phyloP scores from a whole-genome alignment of 2,797 vertebrate genomes.

The Labeo calbasu region DNA sequence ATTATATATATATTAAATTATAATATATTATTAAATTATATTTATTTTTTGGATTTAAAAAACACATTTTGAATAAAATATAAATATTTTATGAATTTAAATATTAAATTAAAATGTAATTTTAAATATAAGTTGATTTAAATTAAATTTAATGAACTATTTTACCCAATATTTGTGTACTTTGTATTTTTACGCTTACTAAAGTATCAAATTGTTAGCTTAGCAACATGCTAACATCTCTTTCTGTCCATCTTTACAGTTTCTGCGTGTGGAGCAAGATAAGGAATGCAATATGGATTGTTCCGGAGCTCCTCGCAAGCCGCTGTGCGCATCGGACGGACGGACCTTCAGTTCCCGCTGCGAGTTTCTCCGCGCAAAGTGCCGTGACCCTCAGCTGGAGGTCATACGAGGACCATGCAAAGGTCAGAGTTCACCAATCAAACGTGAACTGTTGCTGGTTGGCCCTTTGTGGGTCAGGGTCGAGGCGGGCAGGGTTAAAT shows the following conservation, averaged over 20 bases:
- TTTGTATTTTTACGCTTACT: not conserved
- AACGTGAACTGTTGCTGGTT: conserved; percentile 65
- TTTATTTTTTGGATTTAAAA: not conserved
- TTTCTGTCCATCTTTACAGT: conserved; percentile 73
- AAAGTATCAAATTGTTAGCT: not conserved
- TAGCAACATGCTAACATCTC: not conserved
- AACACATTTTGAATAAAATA: not conserved
- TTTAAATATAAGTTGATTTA: not conserved
- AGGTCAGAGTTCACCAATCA: conserved; percentile 86
- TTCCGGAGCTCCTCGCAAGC: conserved; percentile 83
- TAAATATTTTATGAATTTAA: not conserved
- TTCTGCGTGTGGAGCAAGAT: conserved; percentile 95
- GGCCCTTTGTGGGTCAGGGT: conserved; percentile 63
- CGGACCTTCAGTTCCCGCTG: conserved; percentile 94
- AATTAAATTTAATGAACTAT: not conserved
- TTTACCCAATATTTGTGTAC: not conserved
- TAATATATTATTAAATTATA: no score
- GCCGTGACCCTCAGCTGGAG: conserved; percentile 94
- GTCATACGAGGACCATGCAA: conserved; percentile 92
- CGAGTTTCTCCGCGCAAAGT: conserved; percentile 95
- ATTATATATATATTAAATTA: no score
- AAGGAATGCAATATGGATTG: conserved; percentile 94
- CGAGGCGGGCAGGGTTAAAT: conserved; percentile 70
- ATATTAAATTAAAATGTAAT: not conserved
- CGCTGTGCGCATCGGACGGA: conserved; percentile 93